A percentile compares a stretch with the other conserved stretches of the same genome.
These are phyloP conservation scores for Theristicus caerulescens DNA, from an alignment of 2,113 vertebrate genomes.

Conservation along the genomic window DNA sequence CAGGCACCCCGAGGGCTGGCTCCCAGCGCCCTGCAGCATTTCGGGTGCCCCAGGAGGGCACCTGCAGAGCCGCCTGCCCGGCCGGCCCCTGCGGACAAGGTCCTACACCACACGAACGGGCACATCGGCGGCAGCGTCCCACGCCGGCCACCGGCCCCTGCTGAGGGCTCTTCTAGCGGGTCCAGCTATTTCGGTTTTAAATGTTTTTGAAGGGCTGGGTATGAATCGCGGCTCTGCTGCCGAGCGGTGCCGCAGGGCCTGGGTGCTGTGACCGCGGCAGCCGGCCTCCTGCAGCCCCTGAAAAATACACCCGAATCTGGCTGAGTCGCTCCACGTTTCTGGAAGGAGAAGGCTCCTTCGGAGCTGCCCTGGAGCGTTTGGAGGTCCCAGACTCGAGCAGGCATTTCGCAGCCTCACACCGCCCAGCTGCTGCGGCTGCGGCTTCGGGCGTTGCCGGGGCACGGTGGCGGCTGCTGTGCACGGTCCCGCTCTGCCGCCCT, in stretches of 20 bases:
- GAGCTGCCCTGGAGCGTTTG: not conserved
- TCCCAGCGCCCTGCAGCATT: not conserved
- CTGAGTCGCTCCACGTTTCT: not conserved
- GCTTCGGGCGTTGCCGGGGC: not conserved
- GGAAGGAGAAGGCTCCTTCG: not conserved
- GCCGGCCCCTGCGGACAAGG: no score
- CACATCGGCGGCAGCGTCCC: rapidly evolving
- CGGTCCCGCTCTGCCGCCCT: not conserved
- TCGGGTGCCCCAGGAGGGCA: not conserved
- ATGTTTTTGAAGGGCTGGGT: not conserved
- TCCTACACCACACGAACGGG: not conserved
- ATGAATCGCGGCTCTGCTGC: not conserved
- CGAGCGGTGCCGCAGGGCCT: rapidly evolving
- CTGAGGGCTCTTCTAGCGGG: not conserved
- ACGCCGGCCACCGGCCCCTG: rapidly evolving
- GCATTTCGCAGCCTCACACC: rapidly evolving
- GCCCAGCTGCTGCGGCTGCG: rapidly evolving
- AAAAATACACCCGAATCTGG: not conserved
- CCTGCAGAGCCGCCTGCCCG: no score
- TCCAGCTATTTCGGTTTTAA: not conserved
- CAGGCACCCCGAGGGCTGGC: not conserved
- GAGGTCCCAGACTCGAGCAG: rapidly evolving
- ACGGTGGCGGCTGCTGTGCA: not conserved
- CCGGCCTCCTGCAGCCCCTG: not conserved
- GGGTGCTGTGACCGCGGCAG: not conserved